Conservation (phyloP, 2,113 vertebrate genomes). For the Saccopteryx bilineata region DNA sequence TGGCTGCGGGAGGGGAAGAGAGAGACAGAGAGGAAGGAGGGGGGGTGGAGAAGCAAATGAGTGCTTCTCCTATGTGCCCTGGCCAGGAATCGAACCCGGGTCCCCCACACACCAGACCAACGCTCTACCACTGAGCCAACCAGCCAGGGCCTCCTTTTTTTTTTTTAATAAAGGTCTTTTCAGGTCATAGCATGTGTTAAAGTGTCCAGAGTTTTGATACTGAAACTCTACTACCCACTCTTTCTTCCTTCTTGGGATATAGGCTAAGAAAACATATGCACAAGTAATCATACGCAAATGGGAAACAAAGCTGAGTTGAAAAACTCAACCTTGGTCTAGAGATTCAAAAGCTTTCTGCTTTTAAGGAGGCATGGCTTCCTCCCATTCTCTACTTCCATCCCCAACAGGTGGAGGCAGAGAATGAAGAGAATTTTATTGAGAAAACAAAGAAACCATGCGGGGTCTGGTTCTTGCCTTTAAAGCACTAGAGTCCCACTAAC, state of each 20-base stretch:
- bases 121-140: too few relatives aligned
- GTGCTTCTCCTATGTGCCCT: too few relatives aligned
- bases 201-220: neutral
- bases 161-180: neutral
- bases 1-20: too few relatives aligned
- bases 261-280: neutral
- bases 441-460: neutral
- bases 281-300: neutral
- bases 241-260: neutral
- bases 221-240: neutral
- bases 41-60: too few relatives aligned
- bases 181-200: neutral
- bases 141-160: too few relatives aligned
- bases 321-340: neutral
- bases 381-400: neutral
- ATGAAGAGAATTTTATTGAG: neutral
- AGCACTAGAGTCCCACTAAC: neutral
- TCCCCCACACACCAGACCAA: too few relatives aligned
- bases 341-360: neutral
- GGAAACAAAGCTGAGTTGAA: slow-evolving; percentile 35
- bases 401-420: neutral
- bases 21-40: too few relatives aligned
- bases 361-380: neutral
- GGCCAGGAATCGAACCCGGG: too few relatives aligned
- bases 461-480: slow-evolving; percentile 32